A percentile compares a stretch with the other conserved stretches of the same genome.
Evolutionary conservation across 2,888 invertebrate genomes (phyloP).

Genomic region (Amphipyra tragopoginis): DNA sequence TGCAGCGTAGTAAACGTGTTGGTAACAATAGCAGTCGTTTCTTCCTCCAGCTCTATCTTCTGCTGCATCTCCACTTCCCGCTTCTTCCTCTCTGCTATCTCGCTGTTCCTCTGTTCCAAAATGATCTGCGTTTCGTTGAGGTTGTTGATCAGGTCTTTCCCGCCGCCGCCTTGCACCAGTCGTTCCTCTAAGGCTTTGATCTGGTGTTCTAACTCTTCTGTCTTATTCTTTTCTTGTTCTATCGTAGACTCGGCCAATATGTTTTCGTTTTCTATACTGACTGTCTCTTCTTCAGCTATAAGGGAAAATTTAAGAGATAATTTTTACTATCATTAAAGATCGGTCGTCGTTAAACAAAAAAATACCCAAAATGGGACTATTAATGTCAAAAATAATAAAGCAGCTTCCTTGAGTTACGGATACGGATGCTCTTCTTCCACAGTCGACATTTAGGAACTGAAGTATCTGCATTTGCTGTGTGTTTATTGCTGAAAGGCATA

Average conservation of each 20-base stretch:
- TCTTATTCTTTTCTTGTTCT: slow-evolving; percentile 92
- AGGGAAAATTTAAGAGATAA: background rate
- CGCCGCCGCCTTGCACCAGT: slow-evolving; percentile 95
- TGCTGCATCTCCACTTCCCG: slow-evolving; percentile 98
- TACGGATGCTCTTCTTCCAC: no score
- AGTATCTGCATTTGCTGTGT: no score
- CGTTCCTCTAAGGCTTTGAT: slow-evolving; percentile 97
- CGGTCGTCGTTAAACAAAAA: no score
- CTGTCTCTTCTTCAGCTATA: slow-evolving; percentile 80
- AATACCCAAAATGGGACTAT: no score
- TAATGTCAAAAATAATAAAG: no score
- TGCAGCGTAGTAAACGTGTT: slow-evolving; percentile 97
- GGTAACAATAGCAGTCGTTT: slow-evolving; percentile 96
- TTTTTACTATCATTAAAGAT: background rate
- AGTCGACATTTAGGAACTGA: no score
- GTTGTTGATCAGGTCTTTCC: slow-evolving; percentile 97
- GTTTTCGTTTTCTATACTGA: slow-evolving; percentile 86
- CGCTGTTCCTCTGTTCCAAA: slow-evolving; percentile 94
- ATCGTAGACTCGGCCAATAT: slow-evolving; percentile 85
- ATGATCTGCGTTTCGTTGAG: slow-evolving; percentile 98
- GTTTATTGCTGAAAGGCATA: no score
- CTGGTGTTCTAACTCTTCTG: slow-evolving; percentile 94
- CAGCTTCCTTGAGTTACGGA: no score
- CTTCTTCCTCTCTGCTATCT: slow-evolving; percentile 97
- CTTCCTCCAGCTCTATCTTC: slow-evolving; percentile 97